A percentile compares a stretch with the other conserved stretches of the same genome.
phyloP scores from a whole-genome alignment of 2,797 vertebrate species.

The Phrynocephalus vlangalii region DNA sequence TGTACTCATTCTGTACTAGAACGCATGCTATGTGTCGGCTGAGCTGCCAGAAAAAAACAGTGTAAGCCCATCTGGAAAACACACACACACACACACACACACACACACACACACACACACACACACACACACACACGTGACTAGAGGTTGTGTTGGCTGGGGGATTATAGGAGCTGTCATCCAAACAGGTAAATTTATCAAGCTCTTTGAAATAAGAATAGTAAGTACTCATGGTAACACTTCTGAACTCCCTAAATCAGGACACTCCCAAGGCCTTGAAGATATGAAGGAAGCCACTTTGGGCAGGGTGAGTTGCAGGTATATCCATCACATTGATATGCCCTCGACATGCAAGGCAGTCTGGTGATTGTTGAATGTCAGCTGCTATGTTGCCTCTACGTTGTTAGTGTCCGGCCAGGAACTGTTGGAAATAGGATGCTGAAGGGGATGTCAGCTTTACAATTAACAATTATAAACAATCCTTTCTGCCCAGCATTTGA shows the following conservation, averaged over 20 bases:
- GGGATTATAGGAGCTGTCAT: no score
- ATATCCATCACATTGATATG: neutral
- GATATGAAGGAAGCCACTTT: neutral
- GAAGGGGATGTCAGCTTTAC: neutral
- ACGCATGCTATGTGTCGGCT: neutral
- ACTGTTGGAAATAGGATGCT: neutral
- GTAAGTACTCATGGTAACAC: no score
- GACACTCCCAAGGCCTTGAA: neutral
- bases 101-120: no score
- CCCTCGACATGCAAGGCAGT: neutral
- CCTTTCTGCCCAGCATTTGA: neutral
- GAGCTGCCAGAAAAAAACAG: no score
- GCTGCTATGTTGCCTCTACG: neutral
- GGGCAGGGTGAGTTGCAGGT: neutral
- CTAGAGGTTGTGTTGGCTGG: no score
- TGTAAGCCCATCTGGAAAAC: no score
- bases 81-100: no score
- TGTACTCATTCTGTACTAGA: neutral
- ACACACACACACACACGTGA: no score
- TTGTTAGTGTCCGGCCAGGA: neutral
- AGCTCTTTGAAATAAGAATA: no score
- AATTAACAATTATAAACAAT: neutral
- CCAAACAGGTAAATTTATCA: no score
- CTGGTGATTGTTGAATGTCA: neutral
- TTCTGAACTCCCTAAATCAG: neutral